phyloP scores from a whole-genome alignment of 1,140 invertebrate species.

The Megathymus violae region DNA sequence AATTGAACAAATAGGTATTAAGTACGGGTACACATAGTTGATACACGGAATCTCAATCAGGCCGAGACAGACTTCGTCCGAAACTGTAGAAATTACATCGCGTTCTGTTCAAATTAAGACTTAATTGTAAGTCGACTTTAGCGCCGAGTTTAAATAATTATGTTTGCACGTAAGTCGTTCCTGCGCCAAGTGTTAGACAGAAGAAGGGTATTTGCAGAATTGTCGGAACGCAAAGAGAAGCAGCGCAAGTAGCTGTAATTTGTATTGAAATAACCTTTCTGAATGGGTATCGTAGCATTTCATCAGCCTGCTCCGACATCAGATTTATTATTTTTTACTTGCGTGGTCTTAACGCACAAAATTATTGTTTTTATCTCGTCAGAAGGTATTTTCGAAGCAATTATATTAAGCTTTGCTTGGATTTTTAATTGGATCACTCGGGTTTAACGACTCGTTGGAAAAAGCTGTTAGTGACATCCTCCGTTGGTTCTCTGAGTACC shows the following conservation, averaged over 20 bases:
- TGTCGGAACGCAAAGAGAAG: conserved; percentile 74
- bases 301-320: conserved; percentile 65
- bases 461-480: conserved; percentile 58
- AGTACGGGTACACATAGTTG: conserved; percentile 72
- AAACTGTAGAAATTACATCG: conserved; percentile 40
- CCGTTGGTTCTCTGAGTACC: conserved; percentile 49
- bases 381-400: conserved; percentile 78
- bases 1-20: conserved; percentile 72
- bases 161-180: conserved; percentile 37
- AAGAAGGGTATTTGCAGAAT: conserved; percentile 80
- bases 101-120: conserved; percentile 27
- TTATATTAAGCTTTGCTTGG: conserved; percentile 77
- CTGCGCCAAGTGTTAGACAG: conserved; percentile 59
- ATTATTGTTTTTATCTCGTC: conserved; percentile 83
- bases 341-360: conserved; percentile 74
- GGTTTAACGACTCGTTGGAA: conserved; percentile 70
- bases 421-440: conserved; percentile 79
- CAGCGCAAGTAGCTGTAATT: conserved; percentile 81
- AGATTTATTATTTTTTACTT: conserved; percentile 82
- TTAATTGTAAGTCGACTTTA: conserved; percentile 13
- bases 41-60: conserved; percentile 82
- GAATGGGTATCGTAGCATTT: conserved; percentile 80
- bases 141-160: conserved; percentile 32
- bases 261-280: conserved; percentile 82
- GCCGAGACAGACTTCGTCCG: conserved; percentile 14